Conservation (phyloP, 2,797 vertebrate genomes). For the Lagocephalus sceleratus region DNA sequence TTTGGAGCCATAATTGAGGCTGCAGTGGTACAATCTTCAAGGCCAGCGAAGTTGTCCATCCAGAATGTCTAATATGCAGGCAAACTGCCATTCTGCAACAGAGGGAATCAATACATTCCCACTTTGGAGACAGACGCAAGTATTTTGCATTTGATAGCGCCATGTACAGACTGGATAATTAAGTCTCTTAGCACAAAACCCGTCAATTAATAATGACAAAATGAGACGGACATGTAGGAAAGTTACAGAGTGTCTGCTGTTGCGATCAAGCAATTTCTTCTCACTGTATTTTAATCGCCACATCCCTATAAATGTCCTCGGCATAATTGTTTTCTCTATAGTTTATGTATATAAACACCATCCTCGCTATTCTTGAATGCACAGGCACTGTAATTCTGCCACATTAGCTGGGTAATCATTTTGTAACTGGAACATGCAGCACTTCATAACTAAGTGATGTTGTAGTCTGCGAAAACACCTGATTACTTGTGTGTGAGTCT, state of each 20-base stretch:
- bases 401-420: constrained; percentile 10
- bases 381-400: not conserved
- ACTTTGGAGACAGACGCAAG: constrained; percentile 15
- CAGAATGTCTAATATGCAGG: constrained; percentile 13
- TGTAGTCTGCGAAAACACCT: constrained; percentile 2
- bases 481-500: not conserved
- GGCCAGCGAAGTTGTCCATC: constrained; percentile 11
- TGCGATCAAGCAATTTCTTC: constrained; percentile 36
- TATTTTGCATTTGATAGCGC: constrained; percentile 26
- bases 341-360: constrained; percentile 18
- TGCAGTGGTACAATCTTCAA: constrained; percentile 4
- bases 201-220: constrained; percentile 43
- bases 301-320: constrained; percentile 40
- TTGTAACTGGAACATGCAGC: not conserved
- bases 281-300: constrained; percentile 15
- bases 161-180: constrained; percentile 25
- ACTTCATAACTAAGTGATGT: not conserved
- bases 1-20: constrained; percentile 17
- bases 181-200: constrained; percentile 28
- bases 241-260: constrained; percentile 25
- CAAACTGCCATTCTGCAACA: constrained; percentile 6
- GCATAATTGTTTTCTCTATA: constrained; percentile 40
- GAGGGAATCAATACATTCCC: constrained; percentile 33
- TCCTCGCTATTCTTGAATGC: not conserved
- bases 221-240: constrained; percentile 17